Conservation (phyloP, 2,888 invertebrate species). For the Helleia helle region DNA sequence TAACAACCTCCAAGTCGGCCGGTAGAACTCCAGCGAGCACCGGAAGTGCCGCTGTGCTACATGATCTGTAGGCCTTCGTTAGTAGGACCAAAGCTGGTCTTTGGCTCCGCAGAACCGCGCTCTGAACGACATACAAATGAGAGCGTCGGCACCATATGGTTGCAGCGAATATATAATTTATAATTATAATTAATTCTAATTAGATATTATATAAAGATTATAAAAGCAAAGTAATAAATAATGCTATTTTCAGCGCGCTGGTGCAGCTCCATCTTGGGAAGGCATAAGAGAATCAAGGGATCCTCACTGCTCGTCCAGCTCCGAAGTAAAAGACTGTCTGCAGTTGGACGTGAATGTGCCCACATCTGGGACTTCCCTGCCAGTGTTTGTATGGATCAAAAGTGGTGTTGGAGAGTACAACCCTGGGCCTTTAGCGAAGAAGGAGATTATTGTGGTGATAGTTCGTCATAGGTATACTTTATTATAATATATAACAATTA, state of each 20-base stretch:
- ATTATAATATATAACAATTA: not conserved
- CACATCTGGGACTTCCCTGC: slow-evolving; percentile 35
- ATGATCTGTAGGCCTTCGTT: too few relatives aligned
- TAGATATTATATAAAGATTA: too few relatives aligned
- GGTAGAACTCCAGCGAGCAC: too few relatives aligned
- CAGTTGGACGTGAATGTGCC: slow-evolving; percentile 78
- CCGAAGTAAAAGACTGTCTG: slow-evolving; percentile 74
- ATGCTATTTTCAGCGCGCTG: slow-evolving; percentile 35
- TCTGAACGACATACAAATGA: too few relatives aligned
- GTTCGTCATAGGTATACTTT: slow-evolving; percentile 47
- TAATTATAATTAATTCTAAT: too few relatives aligned
- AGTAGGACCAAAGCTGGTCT: too few relatives aligned
- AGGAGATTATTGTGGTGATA: slow-evolving; percentile 43
- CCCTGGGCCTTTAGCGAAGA: slow-evolving; percentile 39
- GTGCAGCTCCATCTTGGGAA: slow-evolving; percentile 48
- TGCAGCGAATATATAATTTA: too few relatives aligned
- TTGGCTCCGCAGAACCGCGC: too few relatives aligned
- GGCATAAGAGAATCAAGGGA: slow-evolving; percentile 37
- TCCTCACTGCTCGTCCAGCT: slow-evolving; percentile 32
- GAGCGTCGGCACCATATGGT: too few relatives aligned
- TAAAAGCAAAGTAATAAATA: too few relatives aligned
- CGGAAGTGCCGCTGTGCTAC: too few relatives aligned
- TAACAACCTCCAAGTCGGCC: too few relatives aligned
- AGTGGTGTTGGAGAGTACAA: slow-evolving; percentile 38
- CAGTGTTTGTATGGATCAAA: slow-evolving; percentile 53